These are phyloP conservation scores for Zosterops japonicus DNA, from an alignment of 2,113 vertebrate genomes.

Conservation along the genomic window DNA sequence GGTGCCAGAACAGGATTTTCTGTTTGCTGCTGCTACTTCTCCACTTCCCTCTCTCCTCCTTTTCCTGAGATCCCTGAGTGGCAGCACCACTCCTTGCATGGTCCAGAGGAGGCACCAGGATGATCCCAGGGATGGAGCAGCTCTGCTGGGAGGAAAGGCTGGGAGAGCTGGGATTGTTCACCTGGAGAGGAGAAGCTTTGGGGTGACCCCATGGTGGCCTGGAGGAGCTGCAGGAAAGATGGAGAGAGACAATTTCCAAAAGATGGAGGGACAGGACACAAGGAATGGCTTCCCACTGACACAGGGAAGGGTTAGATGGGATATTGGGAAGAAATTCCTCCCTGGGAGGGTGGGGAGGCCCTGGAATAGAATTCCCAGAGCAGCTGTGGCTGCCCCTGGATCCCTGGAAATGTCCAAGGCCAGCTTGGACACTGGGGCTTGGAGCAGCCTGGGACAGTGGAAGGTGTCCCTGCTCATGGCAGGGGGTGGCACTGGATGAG, in stretches of 20 bases:
- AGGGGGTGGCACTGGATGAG: rapidly evolving
- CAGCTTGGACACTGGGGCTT: not conserved
- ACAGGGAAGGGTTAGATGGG: rapidly evolving
- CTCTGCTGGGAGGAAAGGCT: not conserved
- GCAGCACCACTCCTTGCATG: not conserved
- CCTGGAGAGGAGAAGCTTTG: not conserved
- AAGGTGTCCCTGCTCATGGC: not conserved
- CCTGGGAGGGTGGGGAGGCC: rapidly evolving
- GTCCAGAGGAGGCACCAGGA: not conserved
- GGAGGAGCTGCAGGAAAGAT: not conserved
- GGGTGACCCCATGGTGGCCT: rapidly evolving
- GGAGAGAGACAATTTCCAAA: not conserved
- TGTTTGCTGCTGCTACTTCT: not conserved
- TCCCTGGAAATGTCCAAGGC: not conserved
- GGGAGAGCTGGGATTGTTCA: rapidly evolving
- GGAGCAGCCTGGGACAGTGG: not conserved
- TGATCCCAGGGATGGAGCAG: not conserved
- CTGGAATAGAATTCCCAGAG: not conserved
- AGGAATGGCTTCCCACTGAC: not conserved
- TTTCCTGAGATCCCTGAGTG: not conserved
- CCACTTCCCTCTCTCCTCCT: not conserved
- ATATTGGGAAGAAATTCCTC: rapidly evolving
- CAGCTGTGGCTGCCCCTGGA: not conserved
- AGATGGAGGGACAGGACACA: not conserved
- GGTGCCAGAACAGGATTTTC: constrained; percentile 20